phyloP scores from a whole-genome alignment of 2,888 invertebrate species.

The Melipona beecheii region DNA sequence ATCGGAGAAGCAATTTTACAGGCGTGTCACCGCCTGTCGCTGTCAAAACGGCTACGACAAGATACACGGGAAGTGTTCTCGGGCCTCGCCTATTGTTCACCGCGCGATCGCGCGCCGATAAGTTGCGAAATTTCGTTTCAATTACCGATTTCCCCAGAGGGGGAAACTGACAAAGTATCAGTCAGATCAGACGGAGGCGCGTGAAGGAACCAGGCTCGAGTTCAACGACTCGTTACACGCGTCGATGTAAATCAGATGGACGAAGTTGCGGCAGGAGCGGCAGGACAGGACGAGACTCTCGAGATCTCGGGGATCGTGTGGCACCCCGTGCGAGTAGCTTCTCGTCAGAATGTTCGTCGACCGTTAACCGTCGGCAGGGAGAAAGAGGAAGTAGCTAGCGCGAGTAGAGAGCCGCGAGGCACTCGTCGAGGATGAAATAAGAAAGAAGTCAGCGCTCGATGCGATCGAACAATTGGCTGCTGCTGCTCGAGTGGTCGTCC shows the following conservation, averaged over 20 bases:
- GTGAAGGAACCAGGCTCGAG: background rate
- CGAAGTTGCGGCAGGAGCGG: conserved; percentile 3
- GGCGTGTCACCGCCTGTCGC: conserved; percentile 77
- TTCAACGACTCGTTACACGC: conserved; percentile 3
- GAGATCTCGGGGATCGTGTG: conserved; percentile 19
- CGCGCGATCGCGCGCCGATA: conserved; percentile 11
- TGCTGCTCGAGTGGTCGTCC: conserved; percentile 76
- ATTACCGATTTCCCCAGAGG: background rate
- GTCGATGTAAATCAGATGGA: conserved; percentile 29
- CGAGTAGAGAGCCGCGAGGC: conserved; percentile 17
- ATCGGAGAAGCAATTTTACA: conserved; percentile 78
- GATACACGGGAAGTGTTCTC: conserved; percentile 53
- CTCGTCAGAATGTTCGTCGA: conserved; percentile 49
- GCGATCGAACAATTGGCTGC: conserved; percentile 79
- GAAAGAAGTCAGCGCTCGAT: conserved; percentile 77
- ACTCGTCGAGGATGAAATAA: conserved; percentile 60
- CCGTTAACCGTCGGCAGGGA: conserved; percentile 73
- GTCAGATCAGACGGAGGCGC: too few species aligned
- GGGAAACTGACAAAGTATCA: background rate
- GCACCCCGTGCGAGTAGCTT: background rate
- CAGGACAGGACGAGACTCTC: conserved; percentile 29
- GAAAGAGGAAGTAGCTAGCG: conserved; percentile 42
- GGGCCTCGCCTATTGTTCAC: conserved; percentile 15
- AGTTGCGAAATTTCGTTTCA: conserved; percentile 1
- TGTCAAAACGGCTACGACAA: conserved; percentile 74